Base-by-base conservation (phyloP, 2,797 vertebrate genomes). In the Phrynocephalus forsythii region DNA sequence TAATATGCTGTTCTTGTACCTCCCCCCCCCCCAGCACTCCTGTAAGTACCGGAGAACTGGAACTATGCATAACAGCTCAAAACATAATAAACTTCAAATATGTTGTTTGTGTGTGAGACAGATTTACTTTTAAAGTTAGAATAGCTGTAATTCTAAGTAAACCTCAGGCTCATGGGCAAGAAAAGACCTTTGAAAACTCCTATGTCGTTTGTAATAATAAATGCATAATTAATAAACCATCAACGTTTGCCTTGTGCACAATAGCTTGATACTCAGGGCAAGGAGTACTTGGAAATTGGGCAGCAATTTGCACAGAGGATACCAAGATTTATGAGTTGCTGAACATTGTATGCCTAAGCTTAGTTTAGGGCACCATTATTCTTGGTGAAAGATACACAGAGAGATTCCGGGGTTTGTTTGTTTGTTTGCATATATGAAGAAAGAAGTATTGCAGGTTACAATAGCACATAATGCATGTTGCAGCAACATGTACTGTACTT, bases 71-170 rank as follows among this genome's bases (percentile, higher is more conserved):
- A 56, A 83, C 13, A 30, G 28, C 9, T 28, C 20, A 48, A 71
- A 26, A 28, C 26, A 26, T 69, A 78, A 68, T 76, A 87, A 87
- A 87, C 10, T 10, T 82, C n/a, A 76, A 22, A 6, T 82, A 9
- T 67, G 28, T n/a, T 44, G 18, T 69, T 30, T 33, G 2, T 83
- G 3, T 50, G 7, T 60, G 52, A 22, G 56, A 56, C 9, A 50
- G 4, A 30, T 56, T 76, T 68, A 50, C 56, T 69, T 69, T 69
- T 26, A 82, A 30, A n/a, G 18, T 30, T 67, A 9, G 20, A 63
- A 73, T 22, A 56, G 5, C 9, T 76, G 11, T 66, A 66, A 33
- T 38, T 56, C 44, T 79, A 48, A 50, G 22, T 26, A 69, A 44
- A 15, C 15, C 66, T 11, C 28, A 13, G 2, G 52, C 44, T 33